These are phyloP conservation scores for Spilosoma lubricipeda DNA, from an alignment of 2,888 invertebrate species.

Conservation along the genomic window DNA sequence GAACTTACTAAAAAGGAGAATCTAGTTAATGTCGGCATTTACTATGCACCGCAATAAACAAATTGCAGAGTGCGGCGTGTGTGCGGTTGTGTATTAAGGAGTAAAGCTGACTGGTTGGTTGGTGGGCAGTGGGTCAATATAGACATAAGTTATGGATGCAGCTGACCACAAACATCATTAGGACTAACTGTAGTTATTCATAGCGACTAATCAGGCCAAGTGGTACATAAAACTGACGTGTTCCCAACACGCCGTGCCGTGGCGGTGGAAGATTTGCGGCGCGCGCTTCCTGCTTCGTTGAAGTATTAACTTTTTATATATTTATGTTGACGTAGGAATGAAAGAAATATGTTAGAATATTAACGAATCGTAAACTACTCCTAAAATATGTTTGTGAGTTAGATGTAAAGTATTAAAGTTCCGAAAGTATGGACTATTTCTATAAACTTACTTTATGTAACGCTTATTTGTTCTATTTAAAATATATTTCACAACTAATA, in stretches of 20 bases:
- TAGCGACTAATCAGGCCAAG: slow-evolving; percentile 34
- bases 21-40: not conserved
- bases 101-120: not conserved
- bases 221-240: slow-evolving; percentile 31
- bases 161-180: slow-evolving; percentile 3
- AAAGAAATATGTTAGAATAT: slow-evolving; percentile 1
- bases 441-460: not conserved
- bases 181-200: slow-evolving; percentile 5
- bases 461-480: too few relatives aligned
- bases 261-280: slow-evolving; percentile 6
- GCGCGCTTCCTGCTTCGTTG: slow-evolving; percentile 6
- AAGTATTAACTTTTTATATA: slow-evolving; percentile 8
- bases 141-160: not conserved
- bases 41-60: not conserved
- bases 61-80: not conserved
- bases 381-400: not conserved
- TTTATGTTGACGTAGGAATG: slow-evolving; percentile 10
- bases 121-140: not conserved
- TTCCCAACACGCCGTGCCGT: not conserved
- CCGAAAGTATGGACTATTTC: not conserved
- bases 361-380: slow-evolving; percentile 9
- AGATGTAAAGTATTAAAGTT: not conserved
- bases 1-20: too few relatives aligned
- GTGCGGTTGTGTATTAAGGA: too few relatives aligned
- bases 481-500: too few relatives aligned